Evolutionary conservation across 2,113 vertebrate genomes (phyloP).

Genomic region (Platichthys stellatus): DNA sequence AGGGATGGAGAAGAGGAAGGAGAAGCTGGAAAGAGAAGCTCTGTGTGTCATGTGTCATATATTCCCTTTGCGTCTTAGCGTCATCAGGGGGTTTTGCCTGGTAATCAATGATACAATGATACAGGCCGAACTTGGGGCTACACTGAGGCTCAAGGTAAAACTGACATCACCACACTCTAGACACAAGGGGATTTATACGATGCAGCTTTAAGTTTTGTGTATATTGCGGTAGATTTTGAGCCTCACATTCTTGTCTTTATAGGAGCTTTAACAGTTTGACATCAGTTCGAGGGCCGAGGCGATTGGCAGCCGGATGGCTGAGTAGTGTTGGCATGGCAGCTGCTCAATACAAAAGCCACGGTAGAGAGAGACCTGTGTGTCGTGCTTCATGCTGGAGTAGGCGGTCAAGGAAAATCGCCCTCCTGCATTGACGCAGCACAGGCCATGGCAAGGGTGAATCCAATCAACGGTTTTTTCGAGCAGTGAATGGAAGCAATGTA

Average conservation of each 20-base stretch:
- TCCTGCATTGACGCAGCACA: constrained; percentile 24
- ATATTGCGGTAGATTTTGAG: not conserved
- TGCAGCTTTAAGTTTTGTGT: not conserved
- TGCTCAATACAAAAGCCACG: constrained; percentile 39
- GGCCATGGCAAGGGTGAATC: constrained; percentile 35
- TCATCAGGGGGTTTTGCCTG: too few relatives aligned
- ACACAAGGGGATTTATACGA: not conserved
- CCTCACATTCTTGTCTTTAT: not conserved
- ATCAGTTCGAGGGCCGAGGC: constrained; percentile 20
- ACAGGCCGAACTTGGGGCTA: too few relatives aligned
- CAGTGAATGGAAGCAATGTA: constrained; percentile 31
- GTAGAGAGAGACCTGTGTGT: constrained; percentile 30
- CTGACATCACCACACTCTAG: not conserved
- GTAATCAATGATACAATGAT: too few relatives aligned
- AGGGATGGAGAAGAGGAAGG: too few relatives aligned
- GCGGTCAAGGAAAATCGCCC: constrained; percentile 39
- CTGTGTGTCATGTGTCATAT: too few relatives aligned
- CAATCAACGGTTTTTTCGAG: constrained; percentile 36
- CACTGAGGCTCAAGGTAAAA: too few relatives aligned
- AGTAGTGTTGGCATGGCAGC: constrained; percentile 56
- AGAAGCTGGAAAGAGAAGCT: too few relatives aligned
- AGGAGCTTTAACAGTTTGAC: constrained; percentile 11
- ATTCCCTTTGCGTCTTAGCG: too few relatives aligned
- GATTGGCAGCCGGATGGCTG: constrained; percentile 13
- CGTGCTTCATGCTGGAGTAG: constrained; percentile 37